Conservation (phyloP, 2,113 vertebrate genomes). For the Ictalurus furcatus region DNA sequence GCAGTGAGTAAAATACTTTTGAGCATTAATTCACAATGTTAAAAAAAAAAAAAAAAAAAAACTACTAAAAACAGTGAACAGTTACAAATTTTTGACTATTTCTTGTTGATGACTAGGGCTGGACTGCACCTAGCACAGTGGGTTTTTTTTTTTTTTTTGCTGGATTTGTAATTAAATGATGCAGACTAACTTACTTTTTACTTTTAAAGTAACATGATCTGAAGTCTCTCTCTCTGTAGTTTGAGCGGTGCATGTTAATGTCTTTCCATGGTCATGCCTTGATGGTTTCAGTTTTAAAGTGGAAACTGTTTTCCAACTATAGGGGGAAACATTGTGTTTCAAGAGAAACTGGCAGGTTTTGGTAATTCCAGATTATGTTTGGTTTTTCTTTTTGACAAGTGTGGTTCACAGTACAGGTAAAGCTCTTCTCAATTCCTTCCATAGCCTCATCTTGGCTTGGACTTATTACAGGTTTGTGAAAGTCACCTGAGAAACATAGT, state of each 20-base stretch:
- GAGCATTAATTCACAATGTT: not conserved
- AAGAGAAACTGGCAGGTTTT: constrained; percentile 14
- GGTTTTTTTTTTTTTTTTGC: too few relatives aligned
- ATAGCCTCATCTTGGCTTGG: constrained; percentile 15
- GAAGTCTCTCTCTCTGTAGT: not conserved
- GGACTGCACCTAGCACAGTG: not conserved
- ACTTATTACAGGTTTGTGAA: constrained; percentile 13
- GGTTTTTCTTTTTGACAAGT: constrained; percentile 25
- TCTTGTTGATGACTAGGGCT: too few relatives aligned
- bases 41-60: too few relatives aligned
- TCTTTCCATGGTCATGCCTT: constrained; percentile 24
- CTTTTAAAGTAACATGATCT: constrained; percentile 34
- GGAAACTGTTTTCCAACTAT: constrained; percentile 28
- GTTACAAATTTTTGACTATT: too few relatives aligned
- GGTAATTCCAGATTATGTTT: constrained; percentile 5
- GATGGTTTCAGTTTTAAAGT: constrained; percentile 28
- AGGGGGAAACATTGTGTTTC: not conserved
- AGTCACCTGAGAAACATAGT: constrained; percentile 5
- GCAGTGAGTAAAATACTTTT: not conserved
- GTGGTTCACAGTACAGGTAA: constrained; percentile 28
- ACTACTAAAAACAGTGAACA: too few relatives aligned
- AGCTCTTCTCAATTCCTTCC: constrained; percentile 23
- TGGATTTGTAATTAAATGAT: not conserved
- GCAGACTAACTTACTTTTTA: constrained; percentile 32
- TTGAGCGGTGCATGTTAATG: constrained; percentile 24